Evolutionary conservation across 2,888 invertebrate genomes (phyloP).

Genomic region (Chaitophorus viminalis): DNA sequence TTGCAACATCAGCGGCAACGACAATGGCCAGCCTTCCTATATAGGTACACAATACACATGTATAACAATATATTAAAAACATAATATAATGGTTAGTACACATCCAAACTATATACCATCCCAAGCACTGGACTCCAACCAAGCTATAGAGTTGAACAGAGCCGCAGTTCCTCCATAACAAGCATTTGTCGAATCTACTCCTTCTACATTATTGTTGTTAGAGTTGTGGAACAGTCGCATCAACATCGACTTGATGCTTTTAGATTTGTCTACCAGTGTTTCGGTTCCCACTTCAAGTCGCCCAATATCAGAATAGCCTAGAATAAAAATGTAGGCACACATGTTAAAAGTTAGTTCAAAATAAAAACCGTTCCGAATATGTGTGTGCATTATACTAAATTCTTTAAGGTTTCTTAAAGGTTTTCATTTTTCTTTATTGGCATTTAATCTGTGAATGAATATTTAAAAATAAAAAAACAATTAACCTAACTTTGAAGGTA

Average conservation of each 20-base stretch:
- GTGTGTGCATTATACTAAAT: too few species aligned
- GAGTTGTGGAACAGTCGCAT: constrained; percentile 95
- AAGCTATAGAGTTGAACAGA: constrained; percentile 92
- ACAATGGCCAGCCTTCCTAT: constrained; percentile 85
- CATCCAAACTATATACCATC: constrained; percentile 74
- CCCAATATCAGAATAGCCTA: constrained; percentile 81
- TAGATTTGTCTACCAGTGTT: constrained; percentile 97
- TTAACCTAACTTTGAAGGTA: not conserved
- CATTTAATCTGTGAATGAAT: too few species aligned
- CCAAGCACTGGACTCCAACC: constrained; percentile 97
- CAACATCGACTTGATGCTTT: constrained; percentile 94
- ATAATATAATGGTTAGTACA: too few species aligned
- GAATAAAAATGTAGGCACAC: too few species aligned
- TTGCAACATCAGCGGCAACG: constrained; percentile 95
- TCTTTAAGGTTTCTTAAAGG: too few species aligned
- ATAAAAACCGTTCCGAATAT: too few species aligned
- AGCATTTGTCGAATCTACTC: constrained; percentile 96
- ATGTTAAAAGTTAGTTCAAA: too few species aligned
- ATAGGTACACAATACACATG: too few species aligned
- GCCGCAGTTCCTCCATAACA: constrained; percentile 99
- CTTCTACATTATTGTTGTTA: constrained; percentile 91
- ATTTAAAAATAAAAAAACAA: too few species aligned
- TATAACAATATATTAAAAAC: not conserved
- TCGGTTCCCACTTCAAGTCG: constrained; percentile 97
- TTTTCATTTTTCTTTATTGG: too few species aligned